Base-by-base conservation (phyloP, 2,888 invertebrate species). In the Leistus spinibarbis region DNA sequence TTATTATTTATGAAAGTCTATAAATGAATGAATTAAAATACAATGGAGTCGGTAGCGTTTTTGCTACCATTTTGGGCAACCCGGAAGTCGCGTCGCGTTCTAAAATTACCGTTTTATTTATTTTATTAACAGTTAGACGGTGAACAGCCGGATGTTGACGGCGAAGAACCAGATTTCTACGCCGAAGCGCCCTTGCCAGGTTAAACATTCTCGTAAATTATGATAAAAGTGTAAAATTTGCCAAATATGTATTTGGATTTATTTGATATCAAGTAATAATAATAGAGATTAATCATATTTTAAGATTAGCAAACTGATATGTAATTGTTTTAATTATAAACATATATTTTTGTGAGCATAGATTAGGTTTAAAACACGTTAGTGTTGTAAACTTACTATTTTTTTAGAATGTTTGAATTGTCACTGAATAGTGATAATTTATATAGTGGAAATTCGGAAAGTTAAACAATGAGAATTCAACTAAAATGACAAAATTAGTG, bases 91-190 rank as follows among this genome's bases (percentile, higher is more conserved):
- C 27, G 56, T 17, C 24, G 53, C 17, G 64, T 62, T 68, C 75
- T 75, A 75, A 63, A 75, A 68, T 64, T 75, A 75, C 54, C 54
- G 54, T 69, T 67, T 13, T 75, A 64, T 66, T 57, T 79, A 62
- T 76, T 76, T 79, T 76, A 68, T 79, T 83, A 84, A 17, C 86
- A 95, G 95, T 88, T 97, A 86, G 97, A 97, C 85, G 95, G 95
- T 80, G 92, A 90, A 80, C 93, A 94, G 84, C 91, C 92, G 79
- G 94, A 93, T 78, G 91, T 89, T 72, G 93, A 90, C 80, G 95
- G 94, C 80, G 94, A 95, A 83, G 97, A 97, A 84, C 95, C 95
- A 7, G 97, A 97, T 86, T 97, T 97, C 88, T 97, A 97, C 85
- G 94, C 95, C 81, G 94, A 96, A 87, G 95, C 96, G 77, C 93